Conservation (phyloP, 2,797 vertebrate species). For the Eleutherodactylus coqui region DNA sequence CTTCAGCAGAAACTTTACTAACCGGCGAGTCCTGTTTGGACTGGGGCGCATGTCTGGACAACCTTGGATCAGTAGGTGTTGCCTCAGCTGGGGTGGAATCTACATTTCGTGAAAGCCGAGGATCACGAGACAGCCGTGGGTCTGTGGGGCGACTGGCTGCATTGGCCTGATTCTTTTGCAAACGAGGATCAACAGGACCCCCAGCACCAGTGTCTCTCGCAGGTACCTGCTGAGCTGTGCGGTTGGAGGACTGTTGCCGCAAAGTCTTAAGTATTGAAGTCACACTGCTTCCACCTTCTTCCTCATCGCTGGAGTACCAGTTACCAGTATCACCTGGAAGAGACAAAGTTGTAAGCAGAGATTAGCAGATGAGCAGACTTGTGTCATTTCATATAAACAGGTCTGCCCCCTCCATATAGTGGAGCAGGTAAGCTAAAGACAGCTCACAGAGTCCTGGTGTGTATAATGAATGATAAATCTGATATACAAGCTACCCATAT, state of each 20-base stretch:
- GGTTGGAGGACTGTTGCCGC: slow-evolving; percentile 83
- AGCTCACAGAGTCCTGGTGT: background rate
- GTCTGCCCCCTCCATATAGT: no score
- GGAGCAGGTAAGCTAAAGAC: background rate
- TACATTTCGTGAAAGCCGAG: slow-evolving; percentile 78
- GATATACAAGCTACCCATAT: no score
- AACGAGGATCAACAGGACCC: slow-evolving; percentile 80
- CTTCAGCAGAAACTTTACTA: slow-evolving; percentile 75
- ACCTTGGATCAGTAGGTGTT: slow-evolving; percentile 67
- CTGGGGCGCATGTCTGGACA: slow-evolving; percentile 65
- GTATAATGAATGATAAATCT: no score
- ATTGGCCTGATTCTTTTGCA: slow-evolving; percentile 77
- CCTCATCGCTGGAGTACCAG: slow-evolving; percentile 98
- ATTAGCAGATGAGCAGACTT: background rate
- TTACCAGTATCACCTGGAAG: slow-evolving; percentile 88
- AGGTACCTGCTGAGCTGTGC: slow-evolving; percentile 67
- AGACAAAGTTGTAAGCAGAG: background rate
- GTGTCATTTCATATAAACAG: no score
- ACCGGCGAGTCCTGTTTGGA: slow-evolving; percentile 75
- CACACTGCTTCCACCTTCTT: slow-evolving; percentile 90
- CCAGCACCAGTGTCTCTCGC: slow-evolving; percentile 60
- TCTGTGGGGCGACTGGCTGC: slow-evolving; percentile 74
- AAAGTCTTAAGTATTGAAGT: slow-evolving; percentile 91
- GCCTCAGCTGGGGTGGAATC: slow-evolving; percentile 64
- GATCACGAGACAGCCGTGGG: slow-evolving; percentile 83